Percentiles rank a stretch among this genome's conserved stretches.
Conservation (phyloP, 2,113 vertebrate species). For the Hirundichthys speculiger region DNA sequence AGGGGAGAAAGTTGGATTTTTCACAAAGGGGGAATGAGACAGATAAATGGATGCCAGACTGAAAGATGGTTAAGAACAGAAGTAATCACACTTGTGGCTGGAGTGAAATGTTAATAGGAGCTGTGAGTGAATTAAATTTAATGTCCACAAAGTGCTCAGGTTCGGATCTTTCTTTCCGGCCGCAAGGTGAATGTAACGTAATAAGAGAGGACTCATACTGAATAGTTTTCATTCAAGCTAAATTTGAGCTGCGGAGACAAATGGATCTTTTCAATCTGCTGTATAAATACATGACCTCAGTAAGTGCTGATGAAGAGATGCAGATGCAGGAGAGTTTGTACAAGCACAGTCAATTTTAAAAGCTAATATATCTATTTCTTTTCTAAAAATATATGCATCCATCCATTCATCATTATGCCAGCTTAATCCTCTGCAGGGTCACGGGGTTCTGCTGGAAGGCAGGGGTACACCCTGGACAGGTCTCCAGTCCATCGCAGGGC, state of each 20-base stretch:
- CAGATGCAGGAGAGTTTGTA: background rate
- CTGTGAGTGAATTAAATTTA: constrained; percentile 53
- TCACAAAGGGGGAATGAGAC: constrained; percentile 65
- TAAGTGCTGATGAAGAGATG: background rate
- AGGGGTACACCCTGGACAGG: no score
- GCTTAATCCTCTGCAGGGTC: no score
- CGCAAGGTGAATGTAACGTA: constrained; percentile 34
- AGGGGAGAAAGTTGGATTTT: constrained; percentile 63
- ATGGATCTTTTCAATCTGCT: constrained; percentile 18
- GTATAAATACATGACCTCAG: background rate
- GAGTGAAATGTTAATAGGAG: constrained; percentile 71
- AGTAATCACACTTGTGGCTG: constrained; percentile 69
- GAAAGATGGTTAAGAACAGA: constrained; percentile 61
- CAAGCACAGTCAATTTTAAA: background rate
- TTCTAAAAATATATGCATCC: background rate
- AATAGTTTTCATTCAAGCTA: background rate
- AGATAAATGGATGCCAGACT: constrained; percentile 69
- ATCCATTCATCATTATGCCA: no score
- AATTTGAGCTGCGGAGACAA: constrained; percentile 11
- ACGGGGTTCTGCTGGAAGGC: no score
- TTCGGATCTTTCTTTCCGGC: constrained; percentile 13
- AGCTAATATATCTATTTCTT: background rate
- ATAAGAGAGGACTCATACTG: constrained; percentile 10
- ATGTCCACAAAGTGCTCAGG: constrained; percentile 21
- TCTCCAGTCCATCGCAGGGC: no score